A percentile compares a stretch with the other conserved stretches of the same genome.
Evolutionary conservation across 2,797 vertebrate genomes (phyloP).

Genomic region (Adelosebastes latens): DNA sequence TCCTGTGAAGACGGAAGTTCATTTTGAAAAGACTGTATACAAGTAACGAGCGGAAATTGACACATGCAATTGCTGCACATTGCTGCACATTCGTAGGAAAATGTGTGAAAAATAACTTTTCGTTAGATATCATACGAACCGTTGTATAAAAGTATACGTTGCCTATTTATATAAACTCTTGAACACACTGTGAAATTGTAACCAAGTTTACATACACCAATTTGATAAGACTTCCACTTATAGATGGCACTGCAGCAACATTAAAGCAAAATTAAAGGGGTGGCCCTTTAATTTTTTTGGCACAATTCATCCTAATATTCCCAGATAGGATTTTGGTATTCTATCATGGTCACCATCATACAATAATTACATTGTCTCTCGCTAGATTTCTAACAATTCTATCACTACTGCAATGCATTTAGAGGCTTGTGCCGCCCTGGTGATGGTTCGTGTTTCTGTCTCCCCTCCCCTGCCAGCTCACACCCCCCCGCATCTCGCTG

Average conservation of each 20-base stretch:
- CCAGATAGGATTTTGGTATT: neutral
- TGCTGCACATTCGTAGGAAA: too few species aligned
- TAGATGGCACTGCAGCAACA: neutral
- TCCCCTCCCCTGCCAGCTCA: neutral
- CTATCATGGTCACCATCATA: neutral
- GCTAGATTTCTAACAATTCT: neutral
- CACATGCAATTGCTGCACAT: too few species aligned
- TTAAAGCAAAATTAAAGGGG: neutral
- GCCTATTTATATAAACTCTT: too few species aligned
- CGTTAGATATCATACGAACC: too few species aligned
- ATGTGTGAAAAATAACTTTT: too few species aligned
- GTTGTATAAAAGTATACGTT: too few species aligned
- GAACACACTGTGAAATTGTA: neutral
- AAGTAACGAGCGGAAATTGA: too few species aligned
- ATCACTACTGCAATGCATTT: neutral
- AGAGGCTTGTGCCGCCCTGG: neutral
- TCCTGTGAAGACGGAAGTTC: too few species aligned
- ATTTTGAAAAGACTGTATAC: too few species aligned
- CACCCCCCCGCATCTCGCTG: neutral
- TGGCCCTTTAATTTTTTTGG: too few species aligned
- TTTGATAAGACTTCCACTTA: neutral
- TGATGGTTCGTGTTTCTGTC: slow-evolving; percentile 1
- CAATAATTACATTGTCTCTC: neutral
- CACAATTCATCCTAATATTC: neutral
- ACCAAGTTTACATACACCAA: neutral